Conservation (phyloP, 2,888 invertebrate genomes). For the Ophioninae sp. region DNA sequence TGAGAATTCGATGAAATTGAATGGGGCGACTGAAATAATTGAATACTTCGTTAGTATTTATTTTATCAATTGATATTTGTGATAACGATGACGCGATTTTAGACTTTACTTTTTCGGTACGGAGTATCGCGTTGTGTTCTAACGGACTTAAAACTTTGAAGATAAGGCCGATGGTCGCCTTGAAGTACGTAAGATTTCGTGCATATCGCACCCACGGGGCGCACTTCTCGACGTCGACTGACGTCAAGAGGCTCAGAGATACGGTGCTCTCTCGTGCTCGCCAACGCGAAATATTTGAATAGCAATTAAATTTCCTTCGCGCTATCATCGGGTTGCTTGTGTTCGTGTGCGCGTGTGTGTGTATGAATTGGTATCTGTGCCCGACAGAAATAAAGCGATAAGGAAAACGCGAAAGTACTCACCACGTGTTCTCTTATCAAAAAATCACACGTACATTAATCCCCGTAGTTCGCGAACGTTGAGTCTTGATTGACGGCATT, state of each 20-base stretch:
- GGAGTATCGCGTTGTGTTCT: not conserved
- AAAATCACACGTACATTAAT: constrained; percentile 44
- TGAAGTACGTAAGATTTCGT: constrained; percentile 14
- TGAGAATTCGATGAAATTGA: too few species aligned
- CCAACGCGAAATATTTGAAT: constrained; percentile 49
- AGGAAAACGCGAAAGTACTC: constrained; percentile 18
- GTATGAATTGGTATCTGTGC: not conserved
- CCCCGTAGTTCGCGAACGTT: constrained; percentile 21
- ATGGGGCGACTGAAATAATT: not conserved
- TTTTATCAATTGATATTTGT: not conserved
- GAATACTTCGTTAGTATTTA: not conserved
- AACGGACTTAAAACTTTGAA: constrained; percentile 7
- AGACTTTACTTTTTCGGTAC: not conserved
- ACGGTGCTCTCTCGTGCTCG: not conserved
- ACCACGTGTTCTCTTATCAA: constrained; percentile 24
- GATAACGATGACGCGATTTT: not conserved
- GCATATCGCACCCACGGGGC: not conserved
- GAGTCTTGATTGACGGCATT: constrained; percentile 37
- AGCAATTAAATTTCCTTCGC: constrained; percentile 44
- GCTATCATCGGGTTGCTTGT: constrained; percentile 25
- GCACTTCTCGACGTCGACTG: constrained; percentile 34
- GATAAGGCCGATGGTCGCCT: constrained; percentile 21
- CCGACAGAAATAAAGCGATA: constrained; percentile 6
- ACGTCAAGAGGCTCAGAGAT: constrained; percentile 51
- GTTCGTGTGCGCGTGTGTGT: not conserved